These are phyloP conservation scores for Ciconia boyciana DNA, from an alignment of 2,113 vertebrate species.

Conservation along the genomic window DNA sequence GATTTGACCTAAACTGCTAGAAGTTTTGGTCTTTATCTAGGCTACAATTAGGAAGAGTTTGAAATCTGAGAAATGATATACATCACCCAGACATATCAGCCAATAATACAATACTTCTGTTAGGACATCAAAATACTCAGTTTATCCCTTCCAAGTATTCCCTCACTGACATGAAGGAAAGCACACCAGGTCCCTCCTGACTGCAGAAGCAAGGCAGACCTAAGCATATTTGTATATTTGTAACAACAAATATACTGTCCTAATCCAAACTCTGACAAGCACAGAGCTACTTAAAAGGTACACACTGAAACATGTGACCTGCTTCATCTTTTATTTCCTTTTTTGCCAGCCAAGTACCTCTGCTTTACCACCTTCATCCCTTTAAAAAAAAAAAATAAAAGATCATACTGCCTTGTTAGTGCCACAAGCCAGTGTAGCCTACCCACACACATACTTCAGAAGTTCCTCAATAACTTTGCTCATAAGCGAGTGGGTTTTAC, in stretches of 20 bases:
- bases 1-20: not conserved
- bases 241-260: not conserved
- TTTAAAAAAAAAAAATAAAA: not conserved
- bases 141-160: not conserved
- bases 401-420: fast-evolving
- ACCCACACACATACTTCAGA: not conserved
- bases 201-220: not conserved
- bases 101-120: not conserved
- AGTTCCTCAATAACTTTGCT: not conserved
- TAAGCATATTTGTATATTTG: not conserved
- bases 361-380: not conserved
- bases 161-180: not conserved
- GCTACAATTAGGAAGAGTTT: not conserved
- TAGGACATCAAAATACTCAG: not conserved
- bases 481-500: not conserved
- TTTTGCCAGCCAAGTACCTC: not conserved
- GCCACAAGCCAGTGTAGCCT: not conserved
- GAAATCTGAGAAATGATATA: not conserved
- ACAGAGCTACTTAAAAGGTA: not conserved
- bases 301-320: fast-evolving
- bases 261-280: not conserved
- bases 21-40: not conserved
- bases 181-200: not conserved
- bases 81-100: not conserved
- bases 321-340: not conserved